These are phyloP conservation scores for Pseudoips prasinana DNA, from an alignment of 2,888 invertebrate genomes.

Conservation along the genomic window DNA sequence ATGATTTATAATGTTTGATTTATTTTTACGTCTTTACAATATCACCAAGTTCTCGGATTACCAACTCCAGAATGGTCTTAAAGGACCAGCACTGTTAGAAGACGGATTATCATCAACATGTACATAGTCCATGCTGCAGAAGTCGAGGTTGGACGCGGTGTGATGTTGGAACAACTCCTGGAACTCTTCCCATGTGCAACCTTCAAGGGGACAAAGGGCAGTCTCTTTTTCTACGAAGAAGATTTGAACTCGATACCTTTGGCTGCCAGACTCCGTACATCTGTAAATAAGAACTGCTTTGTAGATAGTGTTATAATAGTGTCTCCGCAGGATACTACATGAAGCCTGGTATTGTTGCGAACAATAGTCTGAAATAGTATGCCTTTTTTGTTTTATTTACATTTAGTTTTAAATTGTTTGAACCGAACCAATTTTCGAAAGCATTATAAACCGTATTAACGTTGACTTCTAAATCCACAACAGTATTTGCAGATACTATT, in stretches of 20 bases:
- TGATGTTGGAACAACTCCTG: conserved; percentile 48
- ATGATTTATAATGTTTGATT: too few species aligned
- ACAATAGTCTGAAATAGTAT: too few species aligned
- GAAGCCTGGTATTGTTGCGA: too few species aligned
- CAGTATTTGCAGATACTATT: too few species aligned
- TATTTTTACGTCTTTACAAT: too few species aligned
- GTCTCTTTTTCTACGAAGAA: conserved; percentile 59
- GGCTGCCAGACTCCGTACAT: conserved; percentile 40
- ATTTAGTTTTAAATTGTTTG: too few species aligned
- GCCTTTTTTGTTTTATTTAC: too few species aligned
- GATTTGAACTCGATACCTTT: conserved; percentile 50
- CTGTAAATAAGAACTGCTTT: conserved; percentile 35
- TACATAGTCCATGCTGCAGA: conserved; percentile 46
- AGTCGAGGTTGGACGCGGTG: conserved; percentile 43
- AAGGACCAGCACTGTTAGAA: conserved; percentile 3
- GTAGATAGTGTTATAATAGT: too few species aligned
- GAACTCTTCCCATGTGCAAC: conserved; percentile 64
- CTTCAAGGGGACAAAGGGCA: conserved; percentile 52
- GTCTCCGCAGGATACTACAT: too few species aligned
- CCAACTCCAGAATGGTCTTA: conserved; percentile 6
- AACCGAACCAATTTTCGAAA: too few species aligned
- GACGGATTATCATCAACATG: conserved; percentile 8
- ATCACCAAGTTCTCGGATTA: not conserved
- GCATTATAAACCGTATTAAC: too few species aligned
- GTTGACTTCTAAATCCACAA: too few species aligned